phyloP scores from a whole-genome alignment of 1,140 invertebrate species.

The Neoseiulus cucumeris region DNA sequence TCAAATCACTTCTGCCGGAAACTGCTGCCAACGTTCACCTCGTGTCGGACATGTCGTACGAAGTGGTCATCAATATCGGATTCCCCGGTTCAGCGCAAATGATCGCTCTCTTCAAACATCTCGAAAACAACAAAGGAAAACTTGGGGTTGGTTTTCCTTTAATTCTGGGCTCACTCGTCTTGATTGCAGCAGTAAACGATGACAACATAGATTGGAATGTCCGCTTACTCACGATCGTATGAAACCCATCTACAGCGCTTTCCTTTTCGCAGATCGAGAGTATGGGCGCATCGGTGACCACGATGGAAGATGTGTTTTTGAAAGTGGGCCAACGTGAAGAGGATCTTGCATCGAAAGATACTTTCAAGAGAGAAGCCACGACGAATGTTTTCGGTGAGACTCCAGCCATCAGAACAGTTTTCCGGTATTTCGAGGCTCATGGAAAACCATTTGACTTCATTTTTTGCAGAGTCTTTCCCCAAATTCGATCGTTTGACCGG shows the following conservation, averaged over 20 bases:
- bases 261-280: constrained; percentile 22
- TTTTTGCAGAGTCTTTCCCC: no score
- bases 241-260: no score
- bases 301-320: constrained; percentile 24
- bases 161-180: no score
- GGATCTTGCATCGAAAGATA: neutral
- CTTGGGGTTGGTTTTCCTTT: constrained; percentile 38
- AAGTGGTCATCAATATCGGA: neutral
- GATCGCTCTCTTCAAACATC: neutral
- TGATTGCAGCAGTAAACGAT: no score
- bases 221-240: neutral
- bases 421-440: no score
- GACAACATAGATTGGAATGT: no score
- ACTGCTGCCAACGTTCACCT: neutral
- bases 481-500: no score
- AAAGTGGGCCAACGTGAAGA: constrained; percentile 22
- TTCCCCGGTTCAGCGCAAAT: neutral
- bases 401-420: no score
- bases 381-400: no score
- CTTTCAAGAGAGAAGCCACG: no score
- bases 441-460: no score
- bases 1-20: neutral
- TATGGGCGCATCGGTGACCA: constrained; percentile 30
- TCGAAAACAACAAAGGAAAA: constrained; percentile 15
- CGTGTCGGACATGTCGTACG: neutral